Percentiles rank a stretch among this genome's conserved stretches.
Conservation (phyloP, 1,140 invertebrate species). For the Cotesia typhae region DNA sequence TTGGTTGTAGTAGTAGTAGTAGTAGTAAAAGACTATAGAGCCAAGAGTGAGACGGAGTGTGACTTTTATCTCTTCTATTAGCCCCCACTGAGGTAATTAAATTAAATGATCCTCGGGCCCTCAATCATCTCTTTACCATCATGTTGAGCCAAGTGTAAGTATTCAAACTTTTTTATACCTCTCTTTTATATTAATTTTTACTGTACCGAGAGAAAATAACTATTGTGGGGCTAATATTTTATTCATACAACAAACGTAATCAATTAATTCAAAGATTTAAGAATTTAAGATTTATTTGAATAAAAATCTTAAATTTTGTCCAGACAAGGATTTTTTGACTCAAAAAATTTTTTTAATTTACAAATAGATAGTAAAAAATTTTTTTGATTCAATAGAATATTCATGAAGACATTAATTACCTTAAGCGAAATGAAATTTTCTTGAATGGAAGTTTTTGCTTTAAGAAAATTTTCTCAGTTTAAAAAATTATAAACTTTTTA, state of each 20-base stretch:
- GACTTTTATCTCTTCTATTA: constrained; percentile 64
- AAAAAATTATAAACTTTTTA: too few species aligned
- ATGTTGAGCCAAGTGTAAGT: constrained; percentile 41
- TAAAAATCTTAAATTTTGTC: too few species aligned
- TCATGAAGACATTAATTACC: too few species aligned
- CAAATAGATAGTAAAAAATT: too few species aligned
- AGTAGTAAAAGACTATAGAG: too few species aligned
- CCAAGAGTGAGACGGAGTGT: constrained; percentile 42
- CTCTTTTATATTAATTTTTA: neutral
- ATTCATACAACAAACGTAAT: neutral
- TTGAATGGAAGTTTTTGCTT: too few species aligned
- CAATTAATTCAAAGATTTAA: too few species aligned
- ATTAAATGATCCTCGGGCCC: constrained; percentile 63
- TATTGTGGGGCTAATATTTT: neutral
- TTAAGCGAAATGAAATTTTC: too few species aligned
- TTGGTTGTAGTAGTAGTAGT: neutral
- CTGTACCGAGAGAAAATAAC: neutral
- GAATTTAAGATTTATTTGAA: too few species aligned
- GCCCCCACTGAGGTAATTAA: constrained; percentile 62
- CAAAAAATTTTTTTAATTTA: neutral
- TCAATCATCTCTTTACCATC: constrained; percentile 55
- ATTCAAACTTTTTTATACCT: constrained; percentile 20
- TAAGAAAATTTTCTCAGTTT: too few species aligned
- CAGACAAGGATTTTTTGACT: neutral
- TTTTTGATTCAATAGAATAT: too few species aligned